Evolutionary conservation across 92 coral and sea anemone genomes (phyloP).

Genomic region (Palythoa caribaeorum): DNA sequence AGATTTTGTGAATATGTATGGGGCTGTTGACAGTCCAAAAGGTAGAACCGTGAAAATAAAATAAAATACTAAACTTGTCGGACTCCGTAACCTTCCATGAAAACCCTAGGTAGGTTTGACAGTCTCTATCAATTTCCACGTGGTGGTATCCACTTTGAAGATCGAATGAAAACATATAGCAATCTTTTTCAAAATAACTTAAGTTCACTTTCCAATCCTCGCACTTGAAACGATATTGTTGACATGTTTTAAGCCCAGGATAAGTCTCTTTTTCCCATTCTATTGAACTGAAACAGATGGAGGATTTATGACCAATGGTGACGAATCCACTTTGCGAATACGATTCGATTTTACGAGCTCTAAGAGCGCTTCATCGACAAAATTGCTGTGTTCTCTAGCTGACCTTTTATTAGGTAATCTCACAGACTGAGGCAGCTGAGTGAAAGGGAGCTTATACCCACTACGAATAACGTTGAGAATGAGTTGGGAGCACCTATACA

Average conservation of each 20-base stretch:
- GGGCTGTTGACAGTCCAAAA: neutral
- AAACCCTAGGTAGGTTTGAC: neutral
- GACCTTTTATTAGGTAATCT: constrained; percentile 25
- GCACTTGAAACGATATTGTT: neutral
- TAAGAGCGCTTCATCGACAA: constrained; percentile 28
- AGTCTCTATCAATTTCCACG: neutral
- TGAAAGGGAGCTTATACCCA: neutral
- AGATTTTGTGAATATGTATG: neutral
- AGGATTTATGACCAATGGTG: constrained; percentile 18
- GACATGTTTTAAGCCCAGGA: constrained; percentile 13
- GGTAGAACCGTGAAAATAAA: constrained; percentile 20
- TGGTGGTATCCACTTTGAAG: neutral
- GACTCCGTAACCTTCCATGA: neutral
- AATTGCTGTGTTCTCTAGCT: neutral
- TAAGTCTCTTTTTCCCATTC: constrained; percentile 27
- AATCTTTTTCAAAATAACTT: neutral
- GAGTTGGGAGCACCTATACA: neutral
- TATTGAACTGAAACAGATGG: constrained; percentile 15
- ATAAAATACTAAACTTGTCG: neutral
- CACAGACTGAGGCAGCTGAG: neutral
- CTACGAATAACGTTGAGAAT: neutral
- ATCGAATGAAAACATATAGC: constrained; percentile 25
- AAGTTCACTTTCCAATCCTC: constrained; percentile 18
- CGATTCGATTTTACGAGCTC: neutral
- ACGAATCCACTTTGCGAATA: neutral